phyloP scores from a whole-genome alignment of 2,888 invertebrate species.

The Conus canariensis region DNA sequence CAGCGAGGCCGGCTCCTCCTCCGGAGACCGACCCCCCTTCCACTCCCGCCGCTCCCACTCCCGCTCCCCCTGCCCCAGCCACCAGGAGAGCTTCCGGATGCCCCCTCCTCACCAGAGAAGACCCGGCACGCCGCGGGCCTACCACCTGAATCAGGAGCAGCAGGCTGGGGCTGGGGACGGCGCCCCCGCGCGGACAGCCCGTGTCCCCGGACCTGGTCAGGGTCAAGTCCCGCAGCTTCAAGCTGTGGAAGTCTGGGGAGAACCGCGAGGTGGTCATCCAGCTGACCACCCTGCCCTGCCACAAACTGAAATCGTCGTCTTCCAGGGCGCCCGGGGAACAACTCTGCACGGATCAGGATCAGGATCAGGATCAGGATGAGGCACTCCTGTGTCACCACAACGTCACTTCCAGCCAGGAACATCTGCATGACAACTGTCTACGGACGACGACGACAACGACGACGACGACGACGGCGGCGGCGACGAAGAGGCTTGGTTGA shows the following conservation, averaged over 20 bases:
- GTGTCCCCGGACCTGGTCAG: background rate
- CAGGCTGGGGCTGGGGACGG: background rate
- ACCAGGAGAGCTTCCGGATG: background rate
- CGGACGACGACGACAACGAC: background rate
- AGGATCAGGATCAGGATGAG: too few relatives aligned
- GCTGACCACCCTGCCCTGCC: conserved; percentile 15
- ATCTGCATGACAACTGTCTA: background rate
- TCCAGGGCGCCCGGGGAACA: background rate
- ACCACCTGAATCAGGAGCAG: background rate
- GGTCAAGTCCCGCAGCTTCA: background rate
- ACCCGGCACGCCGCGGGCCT: background rate
- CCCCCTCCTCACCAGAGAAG: background rate
- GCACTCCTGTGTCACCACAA: background rate
- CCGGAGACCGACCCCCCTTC: conserved; percentile 19
- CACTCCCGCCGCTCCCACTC: background rate
- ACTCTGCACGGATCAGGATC: background rate
- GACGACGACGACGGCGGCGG: background rate
- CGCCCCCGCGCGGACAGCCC: background rate
- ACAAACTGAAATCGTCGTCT: too few relatives aligned
- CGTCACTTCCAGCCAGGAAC: background rate
- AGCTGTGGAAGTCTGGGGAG: conserved; percentile 11
- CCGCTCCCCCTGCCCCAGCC: background rate
- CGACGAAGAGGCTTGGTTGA: background rate
- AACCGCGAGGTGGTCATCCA: conserved; percentile 19
- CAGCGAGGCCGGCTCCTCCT: conserved; percentile 48